Evolutionary conservation across 2,113 vertebrate species (phyloP), one percentile per base, ranked within the genome.

Genomic region (Genyomyrus donnyi): DNA sequence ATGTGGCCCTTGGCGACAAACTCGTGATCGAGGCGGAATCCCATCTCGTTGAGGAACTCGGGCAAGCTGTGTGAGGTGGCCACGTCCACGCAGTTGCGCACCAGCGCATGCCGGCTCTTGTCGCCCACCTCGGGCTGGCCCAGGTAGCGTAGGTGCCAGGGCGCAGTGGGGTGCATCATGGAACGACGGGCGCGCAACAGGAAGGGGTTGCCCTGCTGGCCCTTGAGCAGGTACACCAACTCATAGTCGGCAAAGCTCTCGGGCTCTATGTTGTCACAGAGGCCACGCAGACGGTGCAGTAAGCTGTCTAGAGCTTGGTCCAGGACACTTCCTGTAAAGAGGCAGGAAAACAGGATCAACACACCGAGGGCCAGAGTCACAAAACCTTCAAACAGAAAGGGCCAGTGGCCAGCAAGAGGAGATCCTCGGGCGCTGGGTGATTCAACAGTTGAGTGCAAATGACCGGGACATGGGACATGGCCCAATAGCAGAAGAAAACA

Each of bases 1-100:
- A 99, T 92, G 53, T 99, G 98, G 0, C 98, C 98, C 31, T 97
- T 97, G 89, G 98, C 96, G 11, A 99, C 97, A 89, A 99, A 99
- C 92, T 99, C 98, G 0, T 99, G 98, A 95, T 99, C 98, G 98
- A 99, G 97, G 89, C 98, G 97, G 94, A 99, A 99, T 19, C 98
- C 98, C 98, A 99, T 99, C 93, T 99, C 98, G 88, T 97, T 96
- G 48, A 99, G 95, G 88, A 99, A 99, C 52, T 99, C 98, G 0
- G 97, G 97, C 90, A 99, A 94, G 94, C 97, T 98, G 91, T 99
- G 98, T 0, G 98, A 99, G 0, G 98, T 97, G 0, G 97, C 96
- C 45, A 99, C 98, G 83, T 99, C 98, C 5, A 99, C 98, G 0
- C 98, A 99, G 94, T 98, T 98, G 27, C 98, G 97, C 13, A 99